A percentile compares a stretch with the other conserved stretches of the same genome.
These are phyloP conservation scores for Spheniscus humboldti DNA, from an alignment of 2,797 vertebrate genomes.

Conservation along the genomic window DNA sequence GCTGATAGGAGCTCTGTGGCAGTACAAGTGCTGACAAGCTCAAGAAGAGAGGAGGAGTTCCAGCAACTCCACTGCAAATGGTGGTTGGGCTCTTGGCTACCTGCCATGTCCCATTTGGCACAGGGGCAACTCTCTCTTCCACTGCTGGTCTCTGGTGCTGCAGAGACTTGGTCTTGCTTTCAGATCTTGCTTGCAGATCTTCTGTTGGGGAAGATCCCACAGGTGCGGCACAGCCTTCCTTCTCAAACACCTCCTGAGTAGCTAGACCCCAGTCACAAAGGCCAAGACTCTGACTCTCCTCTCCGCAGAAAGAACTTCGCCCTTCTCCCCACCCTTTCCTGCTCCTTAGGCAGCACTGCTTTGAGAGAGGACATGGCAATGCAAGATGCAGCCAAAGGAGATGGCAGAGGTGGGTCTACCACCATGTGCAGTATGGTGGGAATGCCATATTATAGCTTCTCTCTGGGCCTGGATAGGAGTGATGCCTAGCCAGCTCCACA, in stretches of 20 bases:
- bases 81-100: not conserved
- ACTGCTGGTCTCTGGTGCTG: not conserved
- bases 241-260: not conserved
- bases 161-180: too few species aligned
- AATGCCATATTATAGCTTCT: not conserved
- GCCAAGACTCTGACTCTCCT: not conserved
- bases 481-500: not conserved
- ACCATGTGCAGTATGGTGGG: not conserved
- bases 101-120: not conserved
- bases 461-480: not conserved
- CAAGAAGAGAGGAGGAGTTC: not conserved
- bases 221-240: not conserved
- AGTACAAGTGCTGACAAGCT: not conserved
- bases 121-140: not conserved
- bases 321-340: not conserved
- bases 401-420: not conserved
- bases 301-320: not conserved
- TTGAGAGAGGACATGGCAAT: not conserved
- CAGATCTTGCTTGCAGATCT: too few species aligned
- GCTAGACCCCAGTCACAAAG: not conserved
- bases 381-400: not conserved
- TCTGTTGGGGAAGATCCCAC: not conserved
- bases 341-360: not conserved
- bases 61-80: not conserved
- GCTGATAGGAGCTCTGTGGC: not conserved